Percentiles rank a stretch among this genome's conserved stretches.
Evolutionary conservation across 2,113 vertebrate species (phyloP).

Genomic region (Dipodomys ordii): DNA sequence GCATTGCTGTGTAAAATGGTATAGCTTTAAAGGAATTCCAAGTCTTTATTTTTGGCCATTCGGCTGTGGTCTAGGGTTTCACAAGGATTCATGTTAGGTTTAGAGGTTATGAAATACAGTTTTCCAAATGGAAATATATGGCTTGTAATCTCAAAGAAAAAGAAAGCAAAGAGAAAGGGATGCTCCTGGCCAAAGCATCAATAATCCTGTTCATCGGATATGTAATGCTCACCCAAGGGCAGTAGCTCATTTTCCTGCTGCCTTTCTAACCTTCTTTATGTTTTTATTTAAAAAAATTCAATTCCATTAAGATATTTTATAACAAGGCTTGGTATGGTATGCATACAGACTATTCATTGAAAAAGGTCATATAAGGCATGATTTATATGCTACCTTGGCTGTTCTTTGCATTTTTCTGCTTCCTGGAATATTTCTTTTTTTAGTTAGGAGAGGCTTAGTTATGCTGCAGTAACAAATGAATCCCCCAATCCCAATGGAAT

Average conservation of each 20-base stretch:
- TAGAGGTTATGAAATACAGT: conserved; percentile 73
- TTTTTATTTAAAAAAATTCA: conserved; percentile 67
- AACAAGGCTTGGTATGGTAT: not conserved
- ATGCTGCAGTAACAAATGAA: conserved; percentile 53
- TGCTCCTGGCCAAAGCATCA: conserved; percentile 29
- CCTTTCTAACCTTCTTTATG: conserved; percentile 42
- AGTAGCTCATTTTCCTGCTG: conserved; percentile 16
- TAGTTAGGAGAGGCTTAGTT: conserved; percentile 28
- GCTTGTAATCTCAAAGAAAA: conserved; percentile 65
- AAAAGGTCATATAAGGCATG: conserved; percentile 1
- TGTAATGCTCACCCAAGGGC: conserved; percentile 46
- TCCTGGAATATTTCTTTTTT: conserved; percentile 24
- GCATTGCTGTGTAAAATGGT: conserved; percentile 66
- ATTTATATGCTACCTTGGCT: not conserved
- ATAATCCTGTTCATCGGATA: conserved; percentile 65
- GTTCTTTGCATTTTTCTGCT: not conserved
- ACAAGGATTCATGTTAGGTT: conserved; percentile 62
- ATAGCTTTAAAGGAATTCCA: conserved; percentile 72
- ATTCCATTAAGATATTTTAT: conserved; percentile 56
- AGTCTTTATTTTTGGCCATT: conserved; percentile 73
- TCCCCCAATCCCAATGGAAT: not conserved
- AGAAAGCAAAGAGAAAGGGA: conserved; percentile 56
- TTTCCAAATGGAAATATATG: conserved; percentile 74
- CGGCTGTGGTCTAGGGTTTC: conserved; percentile 57
- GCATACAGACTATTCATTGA: conserved; percentile 29